phyloP scores from a whole-genome alignment of 2,797 vertebrate species.

The Molossus molossus region DNA sequence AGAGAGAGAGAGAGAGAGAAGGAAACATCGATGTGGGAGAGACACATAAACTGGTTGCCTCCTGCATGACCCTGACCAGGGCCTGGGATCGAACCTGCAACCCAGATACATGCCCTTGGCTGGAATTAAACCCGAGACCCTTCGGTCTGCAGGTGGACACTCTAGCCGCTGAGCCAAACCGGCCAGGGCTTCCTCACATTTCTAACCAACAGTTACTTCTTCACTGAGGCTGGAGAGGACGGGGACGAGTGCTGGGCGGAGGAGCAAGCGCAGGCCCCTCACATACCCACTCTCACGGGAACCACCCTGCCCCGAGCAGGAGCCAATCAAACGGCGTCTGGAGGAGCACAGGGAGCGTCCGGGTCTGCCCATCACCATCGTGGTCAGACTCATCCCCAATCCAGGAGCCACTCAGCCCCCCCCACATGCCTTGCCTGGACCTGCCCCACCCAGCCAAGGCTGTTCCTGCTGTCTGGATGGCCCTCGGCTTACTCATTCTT shows the following conservation, averaged over 20 bases:
- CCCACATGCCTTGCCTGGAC: background rate
- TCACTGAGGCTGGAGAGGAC: conserved; percentile 53
- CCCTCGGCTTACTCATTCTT: background rate
- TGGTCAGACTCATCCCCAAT: background rate
- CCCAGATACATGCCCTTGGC: no score
- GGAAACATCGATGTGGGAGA: no score
- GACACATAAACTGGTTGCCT: no score
- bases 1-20: no score
- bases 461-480: background rate
- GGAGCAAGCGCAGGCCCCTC: conserved; percentile 79
- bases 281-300: background rate
- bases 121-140: no score
- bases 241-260: conserved; percentile 32
- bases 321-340: background rate
- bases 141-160: no score
- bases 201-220: conserved; percentile 69
- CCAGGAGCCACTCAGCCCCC: background rate
- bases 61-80: no score
- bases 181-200: background rate
- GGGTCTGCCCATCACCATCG: background rate
- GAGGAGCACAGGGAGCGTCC: background rate
- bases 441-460: background rate
- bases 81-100: no score
- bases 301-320: conserved; percentile 14
- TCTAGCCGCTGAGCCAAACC: no score